A percentile compares a stretch with the other conserved stretches of the same genome.
Conservation (phyloP, 2,888 invertebrate genomes). For the Platerodrilus igneus region DNA sequence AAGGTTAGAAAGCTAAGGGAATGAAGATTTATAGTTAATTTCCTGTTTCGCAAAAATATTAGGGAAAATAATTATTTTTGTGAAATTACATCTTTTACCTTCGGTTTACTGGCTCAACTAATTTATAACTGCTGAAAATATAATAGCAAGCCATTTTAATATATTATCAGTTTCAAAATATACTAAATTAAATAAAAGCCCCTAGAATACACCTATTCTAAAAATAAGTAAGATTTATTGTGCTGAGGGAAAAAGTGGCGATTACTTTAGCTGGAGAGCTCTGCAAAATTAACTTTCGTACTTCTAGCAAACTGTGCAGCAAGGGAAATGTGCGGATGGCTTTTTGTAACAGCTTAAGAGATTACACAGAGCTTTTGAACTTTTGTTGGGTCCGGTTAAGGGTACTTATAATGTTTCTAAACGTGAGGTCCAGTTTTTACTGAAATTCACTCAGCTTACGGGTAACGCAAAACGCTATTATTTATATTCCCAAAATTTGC, state of each 20-base stretch:
- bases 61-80: constrained; percentile 4
- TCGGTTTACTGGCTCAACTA: too few species aligned
- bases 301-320: constrained; percentile 24
- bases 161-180: constrained; percentile 14
- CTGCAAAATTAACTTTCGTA: constrained; percentile 25
- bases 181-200: constrained; percentile 22
- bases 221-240: constrained; percentile 25
- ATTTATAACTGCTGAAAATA: background rate
- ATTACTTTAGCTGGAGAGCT: constrained; percentile 24
- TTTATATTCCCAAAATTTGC: background rate
- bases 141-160: background rate
- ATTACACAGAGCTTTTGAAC: constrained; percentile 25
- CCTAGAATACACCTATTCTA: constrained; percentile 19
- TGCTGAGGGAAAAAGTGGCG: constrained; percentile 24
- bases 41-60: constrained; percentile 5
- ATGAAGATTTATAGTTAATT: constrained; percentile 16
- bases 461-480: background rate
- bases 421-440: background rate
- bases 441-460: background rate
- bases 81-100: constrained; percentile 3
- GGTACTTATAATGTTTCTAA: constrained; percentile 17
- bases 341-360: constrained; percentile 25
- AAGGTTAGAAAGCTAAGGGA: constrained; percentile 14
- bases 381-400: constrained; percentile 20
- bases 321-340: constrained; percentile 25